A percentile compares a stretch with the other conserved stretches of the same genome.
phyloP scores from a whole-genome alignment of 2,888 invertebrate genomes.

The Dermolepida albohirtum region DNA sequence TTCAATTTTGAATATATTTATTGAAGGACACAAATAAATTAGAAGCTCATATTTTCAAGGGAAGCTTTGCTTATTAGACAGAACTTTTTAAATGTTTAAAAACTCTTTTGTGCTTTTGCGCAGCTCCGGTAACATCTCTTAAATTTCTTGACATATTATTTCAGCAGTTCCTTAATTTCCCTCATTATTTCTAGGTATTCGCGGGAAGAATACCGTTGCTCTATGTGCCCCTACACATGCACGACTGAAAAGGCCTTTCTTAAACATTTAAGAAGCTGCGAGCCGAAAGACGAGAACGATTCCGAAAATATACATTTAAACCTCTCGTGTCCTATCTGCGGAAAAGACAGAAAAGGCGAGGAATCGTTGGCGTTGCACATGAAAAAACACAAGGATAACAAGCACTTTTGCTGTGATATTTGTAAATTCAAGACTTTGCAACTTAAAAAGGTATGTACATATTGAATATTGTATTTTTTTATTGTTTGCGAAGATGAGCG shows the following conservation, averaged over 20 bases:
- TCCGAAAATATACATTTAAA: conserved; percentile 44
- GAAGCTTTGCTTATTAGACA: too few species aligned
- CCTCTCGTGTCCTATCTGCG: conserved; percentile 69
- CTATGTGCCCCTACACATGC: conserved; percentile 68
- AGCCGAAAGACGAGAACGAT: conserved; percentile 55
- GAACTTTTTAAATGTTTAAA: too few species aligned
- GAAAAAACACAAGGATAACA: conserved; percentile 50
- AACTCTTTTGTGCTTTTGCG: too few species aligned
- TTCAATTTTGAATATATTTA: too few species aligned
- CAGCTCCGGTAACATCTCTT: too few species aligned
- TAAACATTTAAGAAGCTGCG: conserved; percentile 66
- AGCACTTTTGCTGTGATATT: conserved; percentile 54
- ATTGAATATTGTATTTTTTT: conserved; percentile 6
- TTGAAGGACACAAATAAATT: too few species aligned
- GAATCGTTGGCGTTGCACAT: conserved; percentile 54
- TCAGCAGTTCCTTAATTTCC: too few species aligned
- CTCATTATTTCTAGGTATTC: conserved; percentile 62
- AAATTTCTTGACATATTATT: too few species aligned
- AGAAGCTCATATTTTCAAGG: too few species aligned
- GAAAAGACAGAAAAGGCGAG: conserved; percentile 68
- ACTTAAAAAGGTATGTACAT: conserved; percentile 66
- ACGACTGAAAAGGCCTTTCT: conserved; percentile 70
- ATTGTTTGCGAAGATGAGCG: too few species aligned
- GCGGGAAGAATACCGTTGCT: conserved; percentile 69
- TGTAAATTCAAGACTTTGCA: conserved; percentile 69